These are phyloP conservation scores for Poeciliopsis turneri DNA, from an alignment of 2,797 vertebrate species.

Conservation along the genomic window DNA sequence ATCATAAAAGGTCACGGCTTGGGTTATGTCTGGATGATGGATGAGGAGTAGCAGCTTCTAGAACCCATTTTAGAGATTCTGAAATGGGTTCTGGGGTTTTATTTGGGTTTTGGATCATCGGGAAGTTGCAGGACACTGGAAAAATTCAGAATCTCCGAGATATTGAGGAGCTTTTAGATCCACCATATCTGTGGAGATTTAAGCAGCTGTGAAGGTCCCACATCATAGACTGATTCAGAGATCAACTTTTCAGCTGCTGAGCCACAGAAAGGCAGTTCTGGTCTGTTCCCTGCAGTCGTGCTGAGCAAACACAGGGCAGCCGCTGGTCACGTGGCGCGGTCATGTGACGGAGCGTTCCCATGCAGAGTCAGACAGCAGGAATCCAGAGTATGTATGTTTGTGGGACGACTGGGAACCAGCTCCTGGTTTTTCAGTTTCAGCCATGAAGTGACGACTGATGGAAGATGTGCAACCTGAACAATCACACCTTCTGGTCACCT, in stretches of 20 bases:
- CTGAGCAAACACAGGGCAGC: too few relatives aligned
- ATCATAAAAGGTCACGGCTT: background rate
- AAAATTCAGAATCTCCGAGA: background rate
- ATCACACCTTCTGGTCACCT: background rate
- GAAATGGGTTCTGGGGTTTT: background rate
- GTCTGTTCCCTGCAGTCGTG: background rate
- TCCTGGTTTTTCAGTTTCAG: background rate
- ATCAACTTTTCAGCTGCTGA: too few relatives aligned
- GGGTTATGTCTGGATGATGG: background rate
- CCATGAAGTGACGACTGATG: background rate
- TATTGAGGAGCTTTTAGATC: background rate
- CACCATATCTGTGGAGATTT: too few relatives aligned
- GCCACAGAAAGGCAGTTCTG: background rate
- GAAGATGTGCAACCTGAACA: background rate
- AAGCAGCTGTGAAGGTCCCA: too few relatives aligned
- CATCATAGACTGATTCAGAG: too few relatives aligned
- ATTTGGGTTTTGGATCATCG: background rate
- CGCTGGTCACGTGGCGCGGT: background rate
- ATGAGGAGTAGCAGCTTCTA: background rate
- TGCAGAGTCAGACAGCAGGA: conserved; percentile 68
- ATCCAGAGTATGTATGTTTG: conserved; percentile 73
- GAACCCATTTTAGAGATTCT: too few relatives aligned
- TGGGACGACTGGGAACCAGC: conserved; percentile 53
- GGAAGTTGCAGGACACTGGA: too few relatives aligned
- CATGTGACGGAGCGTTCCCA: conserved; percentile 54